phyloP scores from a whole-genome alignment of 1,140 invertebrate species.

The Phocides pigmalion region DNA sequence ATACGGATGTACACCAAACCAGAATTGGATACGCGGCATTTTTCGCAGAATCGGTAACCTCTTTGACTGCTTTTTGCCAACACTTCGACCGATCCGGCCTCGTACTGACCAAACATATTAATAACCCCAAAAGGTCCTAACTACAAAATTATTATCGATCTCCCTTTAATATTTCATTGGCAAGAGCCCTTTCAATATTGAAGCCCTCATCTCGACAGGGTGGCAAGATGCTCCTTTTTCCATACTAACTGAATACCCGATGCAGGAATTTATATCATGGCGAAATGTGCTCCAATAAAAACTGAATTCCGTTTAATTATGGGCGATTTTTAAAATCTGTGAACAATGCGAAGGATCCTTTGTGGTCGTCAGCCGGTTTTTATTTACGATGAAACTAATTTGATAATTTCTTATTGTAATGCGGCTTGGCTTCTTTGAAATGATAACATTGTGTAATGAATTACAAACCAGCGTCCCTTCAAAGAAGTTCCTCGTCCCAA shows the following conservation, averaged over 20 bases:
- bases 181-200: constrained; percentile 57
- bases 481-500: not conserved
- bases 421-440: constrained; percentile 45
- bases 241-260: constrained; percentile 46
- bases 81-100: constrained; percentile 43
- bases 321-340: constrained; percentile 81
- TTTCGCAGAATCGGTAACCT: constrained; percentile 68
- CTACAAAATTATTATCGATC: constrained; percentile 62
- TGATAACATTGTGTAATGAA: constrained; percentile 46
- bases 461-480: constrained; percentile 17
- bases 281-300: constrained; percentile 66
- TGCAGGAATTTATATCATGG: constrained; percentile 75
- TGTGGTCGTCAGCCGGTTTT: constrained; percentile 65
- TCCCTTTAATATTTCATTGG: constrained; percentile 52
- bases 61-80: constrained; percentile 65
- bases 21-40: constrained; percentile 58
- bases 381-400: constrained; percentile 76
- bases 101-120: constrained; percentile 51
- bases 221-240: constrained; percentile 75
- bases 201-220: constrained; percentile 61
- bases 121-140: constrained; percentile 58
- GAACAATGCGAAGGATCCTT: constrained; percentile 80
- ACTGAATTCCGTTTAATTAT: constrained; percentile 81
- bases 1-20: constrained; percentile 46
- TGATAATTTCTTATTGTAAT: constrained; percentile 80